Conservation (phyloP, 2,113 vertebrate species). For the Hyaena hyaena region DNA sequence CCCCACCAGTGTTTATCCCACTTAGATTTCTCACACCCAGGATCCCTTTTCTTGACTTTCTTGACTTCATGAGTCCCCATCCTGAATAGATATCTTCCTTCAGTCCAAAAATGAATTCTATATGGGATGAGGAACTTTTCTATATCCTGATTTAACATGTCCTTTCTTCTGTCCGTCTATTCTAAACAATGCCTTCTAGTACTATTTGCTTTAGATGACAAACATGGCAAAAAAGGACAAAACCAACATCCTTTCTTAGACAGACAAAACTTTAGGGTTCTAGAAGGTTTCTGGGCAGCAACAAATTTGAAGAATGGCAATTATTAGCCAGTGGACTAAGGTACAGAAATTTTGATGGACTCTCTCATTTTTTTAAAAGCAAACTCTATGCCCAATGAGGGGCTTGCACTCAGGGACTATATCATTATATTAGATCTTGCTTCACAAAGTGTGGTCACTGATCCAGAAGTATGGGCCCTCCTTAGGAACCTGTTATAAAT, state of each 20-base stretch:
- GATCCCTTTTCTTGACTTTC: not conserved
- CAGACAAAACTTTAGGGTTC: not conserved
- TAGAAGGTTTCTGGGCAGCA: not conserved
- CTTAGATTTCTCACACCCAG: not conserved
- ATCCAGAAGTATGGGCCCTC: not conserved
- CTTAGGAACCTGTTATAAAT: not conserved
- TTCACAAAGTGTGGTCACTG: not conserved
- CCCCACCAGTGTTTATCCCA: not conserved
- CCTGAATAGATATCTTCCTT: not conserved
- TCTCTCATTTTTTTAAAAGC: not conserved
- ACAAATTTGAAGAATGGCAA: not conserved
- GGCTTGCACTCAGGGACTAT: not conserved
- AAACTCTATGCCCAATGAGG: not conserved
- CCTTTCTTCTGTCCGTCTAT: not conserved
- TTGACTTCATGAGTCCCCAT: not conserved
- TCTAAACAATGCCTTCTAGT: not conserved
- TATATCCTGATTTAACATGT: not conserved
- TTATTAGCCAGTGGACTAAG: not conserved
- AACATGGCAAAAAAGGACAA: not conserved
- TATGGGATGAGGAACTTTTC: not conserved
- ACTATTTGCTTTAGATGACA: not conserved
- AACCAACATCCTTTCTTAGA: not conserved
- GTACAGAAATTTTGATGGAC: not conserved
- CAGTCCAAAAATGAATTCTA: not conserved
- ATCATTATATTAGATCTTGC: not conserved